Evolutionary conservation across 2,888 invertebrate species (phyloP).

Genomic region (Autographa pulchrina): DNA sequence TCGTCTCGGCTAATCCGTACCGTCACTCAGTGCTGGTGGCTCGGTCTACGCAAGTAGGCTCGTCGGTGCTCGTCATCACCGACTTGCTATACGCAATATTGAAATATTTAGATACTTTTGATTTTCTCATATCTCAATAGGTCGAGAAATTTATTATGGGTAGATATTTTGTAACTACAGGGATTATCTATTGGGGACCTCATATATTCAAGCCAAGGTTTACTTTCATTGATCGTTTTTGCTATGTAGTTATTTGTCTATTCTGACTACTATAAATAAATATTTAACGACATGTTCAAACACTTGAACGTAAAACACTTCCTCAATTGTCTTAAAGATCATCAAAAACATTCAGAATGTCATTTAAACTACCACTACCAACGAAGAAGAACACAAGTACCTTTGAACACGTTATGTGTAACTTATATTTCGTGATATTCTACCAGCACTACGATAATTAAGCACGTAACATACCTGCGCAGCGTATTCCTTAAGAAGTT

Average conservation of each 20-base stretch:
- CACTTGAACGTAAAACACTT: no score
- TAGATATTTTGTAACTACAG: background rate
- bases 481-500: slow-evolving; percentile 96
- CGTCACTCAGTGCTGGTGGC: background rate
- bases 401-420: no score
- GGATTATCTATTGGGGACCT: background rate
- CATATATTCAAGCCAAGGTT: background rate
- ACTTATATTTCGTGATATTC: no score
- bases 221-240: background rate
- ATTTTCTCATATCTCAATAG: background rate
- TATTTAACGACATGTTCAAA: no score
- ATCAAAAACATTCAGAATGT: no score
- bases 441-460: no score
- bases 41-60: slow-evolving; percentile 3
- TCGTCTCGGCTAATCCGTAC: background rate
- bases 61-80: slow-evolving; percentile 3
- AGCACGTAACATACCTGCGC: slow-evolving; percentile 87
- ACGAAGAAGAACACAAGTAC: no score
- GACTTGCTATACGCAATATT: slow-evolving; percentile 12
- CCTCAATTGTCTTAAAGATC: no score
- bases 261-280: no score
- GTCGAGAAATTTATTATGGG: background rate
- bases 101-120: background rate
- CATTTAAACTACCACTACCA: no score
- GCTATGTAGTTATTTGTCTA: no score